Base-by-base conservation (phyloP, 2,797 vertebrate genomes). In the Anguilla pacifica region DNA sequence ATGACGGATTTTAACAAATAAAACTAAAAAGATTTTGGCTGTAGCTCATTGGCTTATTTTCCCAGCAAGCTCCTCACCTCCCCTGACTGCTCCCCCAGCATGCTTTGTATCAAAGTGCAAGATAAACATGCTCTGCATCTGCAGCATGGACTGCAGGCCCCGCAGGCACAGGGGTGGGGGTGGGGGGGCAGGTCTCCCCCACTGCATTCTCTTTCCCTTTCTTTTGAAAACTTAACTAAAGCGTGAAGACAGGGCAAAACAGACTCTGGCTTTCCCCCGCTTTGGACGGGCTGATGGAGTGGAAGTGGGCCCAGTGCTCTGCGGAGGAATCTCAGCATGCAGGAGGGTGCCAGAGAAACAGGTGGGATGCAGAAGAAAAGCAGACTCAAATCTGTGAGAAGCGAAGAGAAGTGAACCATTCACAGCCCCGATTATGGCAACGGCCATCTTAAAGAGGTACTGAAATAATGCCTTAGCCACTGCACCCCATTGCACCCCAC, bases 101-200 rank as follows among this genome's bases (percentile, higher is more conserved):
- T 39, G 64, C 84, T 83, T 87, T 61, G 64, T 61, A 83, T 31
- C 17, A 17, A 85, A 6, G 77, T 59, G 85, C 74, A 86, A 72
- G 83, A 81, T 43, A 87, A 86, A 86, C 74, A 49, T 13, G 31
- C 6, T 22, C 15, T 79, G 70, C 64, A 0, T 43, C 35, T 39
- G 6, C 74, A 79, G 74, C 74, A 39, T 72, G 67, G 11, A 13
- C 3, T 3, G 70, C 9, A 72, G 7, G 70, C 2, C 22, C n/a
- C 11, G n/a, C 10, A 31, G 28, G 43, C 39, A 55, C 15, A 11
- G 77, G 22, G 31, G 74, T 6, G n/a, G 28, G 15, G 11, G 64
- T 0, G 43, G 2, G 82, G 57, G 55, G 86, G 85, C 83, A 87
- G 85, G 79, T 46, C 64, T 83, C 88, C 43, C 35, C 74, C 6